Percentiles rank a stretch among this genome's conserved stretches.
phyloP scores from a whole-genome alignment of 1,140 invertebrate species.

The Eubasilissa regina region DNA sequence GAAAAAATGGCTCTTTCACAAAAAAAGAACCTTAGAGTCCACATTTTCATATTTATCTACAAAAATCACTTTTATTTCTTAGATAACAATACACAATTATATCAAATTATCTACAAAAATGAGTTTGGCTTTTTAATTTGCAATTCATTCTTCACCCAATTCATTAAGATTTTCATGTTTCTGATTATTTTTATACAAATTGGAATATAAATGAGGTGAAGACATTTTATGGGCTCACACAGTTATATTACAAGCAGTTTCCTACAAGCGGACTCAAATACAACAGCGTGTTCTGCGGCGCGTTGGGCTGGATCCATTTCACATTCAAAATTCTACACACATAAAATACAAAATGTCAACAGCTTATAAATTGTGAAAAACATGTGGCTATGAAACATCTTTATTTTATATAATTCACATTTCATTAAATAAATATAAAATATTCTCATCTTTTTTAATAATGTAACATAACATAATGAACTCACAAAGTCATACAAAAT shows the following conservation, averaged over 20 bases:
- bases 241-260: conserved; percentile 60
- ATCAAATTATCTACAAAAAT: conserved; percentile 62
- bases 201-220: conserved; percentile 43
- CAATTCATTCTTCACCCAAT: conserved; percentile 52
- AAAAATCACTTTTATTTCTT: conserved; percentile 60
- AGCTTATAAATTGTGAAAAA: conserved; percentile 48
- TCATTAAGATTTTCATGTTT: neutral
- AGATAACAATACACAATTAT: conserved; percentile 61
- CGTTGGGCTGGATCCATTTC: conserved; percentile 18
- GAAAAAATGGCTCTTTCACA: conserved; percentile 60
- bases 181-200: too few species aligned
- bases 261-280: conserved; percentile 59
- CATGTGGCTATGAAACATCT: conserved; percentile 47
- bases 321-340: conserved; percentile 60
- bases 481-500: too few species aligned
- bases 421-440: conserved; percentile 21
- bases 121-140: conserved; percentile 59
- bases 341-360: conserved; percentile 58
- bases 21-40: conserved; percentile 60
- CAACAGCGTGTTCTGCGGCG: conserved; percentile 55
- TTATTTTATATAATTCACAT: conserved; percentile 20
- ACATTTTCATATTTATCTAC: conserved; percentile 61
- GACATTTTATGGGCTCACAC: conserved; percentile 57
- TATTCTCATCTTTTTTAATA: conserved; percentile 3
- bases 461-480: conserved; percentile 6